Conservation (phyloP, 2,113 vertebrate species). For the Clupea harengus region DNA sequence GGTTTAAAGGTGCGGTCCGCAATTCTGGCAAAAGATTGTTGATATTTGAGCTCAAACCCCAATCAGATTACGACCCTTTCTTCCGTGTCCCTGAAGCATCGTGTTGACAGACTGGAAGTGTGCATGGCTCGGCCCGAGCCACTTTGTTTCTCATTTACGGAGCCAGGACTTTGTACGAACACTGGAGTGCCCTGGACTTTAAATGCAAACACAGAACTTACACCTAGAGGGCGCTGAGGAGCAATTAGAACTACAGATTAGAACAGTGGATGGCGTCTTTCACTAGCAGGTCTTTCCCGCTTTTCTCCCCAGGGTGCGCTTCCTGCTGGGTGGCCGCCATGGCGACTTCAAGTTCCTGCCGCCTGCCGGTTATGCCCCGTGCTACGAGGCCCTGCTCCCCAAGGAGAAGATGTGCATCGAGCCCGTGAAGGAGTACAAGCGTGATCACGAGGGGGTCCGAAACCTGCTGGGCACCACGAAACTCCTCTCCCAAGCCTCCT, state of each 20-base stretch:
- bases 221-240: too few species aligned
- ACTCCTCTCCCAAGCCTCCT: constrained; percentile 92
- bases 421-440: constrained; percentile 95
- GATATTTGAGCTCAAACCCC: neutral
- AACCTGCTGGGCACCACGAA: constrained; percentile 90
- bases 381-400: constrained; percentile 91
- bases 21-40: neutral
- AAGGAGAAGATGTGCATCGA: constrained; percentile 96
- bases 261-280: neutral
- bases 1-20: neutral
- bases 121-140: too few species aligned
- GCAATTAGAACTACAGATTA: too few species aligned
- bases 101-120: neutral
- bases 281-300: neutral
- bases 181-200: too few species aligned
- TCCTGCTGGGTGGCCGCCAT: constrained; percentile 91
- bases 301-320: constrained; percentile 77
- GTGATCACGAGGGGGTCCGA: constrained; percentile 84
- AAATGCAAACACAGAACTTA: too few species aligned
- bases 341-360: constrained; percentile 97
- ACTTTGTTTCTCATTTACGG: too few species aligned
- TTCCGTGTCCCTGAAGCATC: neutral
- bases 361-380: constrained; percentile 91
- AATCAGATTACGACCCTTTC: neutral
- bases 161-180: too few species aligned